Evolutionary conservation across 2,797 vertebrate species (phyloP).

Genomic region (Cynodonichthys magdalenae): DNA sequence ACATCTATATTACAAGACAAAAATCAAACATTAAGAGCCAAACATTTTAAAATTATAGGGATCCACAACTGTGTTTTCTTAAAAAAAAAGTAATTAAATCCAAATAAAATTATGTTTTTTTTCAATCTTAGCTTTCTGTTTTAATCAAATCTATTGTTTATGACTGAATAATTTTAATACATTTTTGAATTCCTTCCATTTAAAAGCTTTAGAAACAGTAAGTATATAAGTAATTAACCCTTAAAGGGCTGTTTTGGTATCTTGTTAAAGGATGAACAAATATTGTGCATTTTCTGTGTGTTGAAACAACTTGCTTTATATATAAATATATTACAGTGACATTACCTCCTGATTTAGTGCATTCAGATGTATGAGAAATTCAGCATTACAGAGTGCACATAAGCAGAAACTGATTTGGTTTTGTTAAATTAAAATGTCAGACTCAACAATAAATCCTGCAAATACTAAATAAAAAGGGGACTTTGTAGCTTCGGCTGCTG

Average conservation of each 20-base stretch:
- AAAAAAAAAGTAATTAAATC: conserved; percentile 45
- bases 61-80: conserved; percentile 36
- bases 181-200: conserved; percentile 27
- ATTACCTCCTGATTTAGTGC: conserved; percentile 38
- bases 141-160: conserved; percentile 42
- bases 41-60: conserved; percentile 49
- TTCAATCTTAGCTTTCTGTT: conserved; percentile 39
- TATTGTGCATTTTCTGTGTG: conserved; percentile 11
- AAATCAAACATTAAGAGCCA: conserved; percentile 37
- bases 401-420: conserved; percentile 31
- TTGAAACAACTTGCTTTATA: not conserved
- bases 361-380: conserved; percentile 19
- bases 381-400: conserved; percentile 7
- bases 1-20: conserved; percentile 45
- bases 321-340: not conserved
- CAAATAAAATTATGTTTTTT: conserved; percentile 31
- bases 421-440: conserved; percentile 18
- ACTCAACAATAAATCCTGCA: conserved; percentile 29
- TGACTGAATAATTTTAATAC: conserved; percentile 56
- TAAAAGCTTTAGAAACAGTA: conserved; percentile 56
- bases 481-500: conserved; percentile 29
- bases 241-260: conserved; percentile 53
- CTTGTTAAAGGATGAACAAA: conserved; percentile 43
- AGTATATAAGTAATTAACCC: conserved; percentile 41
- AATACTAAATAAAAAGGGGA: conserved; percentile 40